phyloP scores from a whole-genome alignment of 1,140 invertebrate genomes.

The Danaus plexippus region DNA sequence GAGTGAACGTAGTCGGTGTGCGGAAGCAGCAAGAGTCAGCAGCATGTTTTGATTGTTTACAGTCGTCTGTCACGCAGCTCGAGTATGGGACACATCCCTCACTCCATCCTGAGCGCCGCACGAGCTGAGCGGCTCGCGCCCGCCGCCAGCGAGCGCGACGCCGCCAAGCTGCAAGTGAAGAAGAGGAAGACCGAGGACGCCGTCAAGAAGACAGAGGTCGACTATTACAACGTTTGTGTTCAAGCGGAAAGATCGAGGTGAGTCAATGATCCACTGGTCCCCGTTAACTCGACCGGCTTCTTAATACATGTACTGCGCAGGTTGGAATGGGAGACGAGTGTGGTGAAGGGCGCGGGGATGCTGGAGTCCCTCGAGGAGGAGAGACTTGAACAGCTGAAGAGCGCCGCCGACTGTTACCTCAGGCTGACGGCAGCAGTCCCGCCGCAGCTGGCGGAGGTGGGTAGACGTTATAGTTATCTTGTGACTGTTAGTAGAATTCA shows the following conservation, averaged over 20 bases:
- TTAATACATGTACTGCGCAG: slow-evolving; percentile 51
- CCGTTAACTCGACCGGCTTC: background rate
- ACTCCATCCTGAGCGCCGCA: slow-evolving; percentile 57
- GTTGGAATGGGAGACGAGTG: slow-evolving; percentile 92
- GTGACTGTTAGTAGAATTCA: too few species aligned
- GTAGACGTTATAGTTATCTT: background rate
- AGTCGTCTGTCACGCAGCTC: slow-evolving; percentile 63
- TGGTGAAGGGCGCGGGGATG: slow-evolving; percentile 83
- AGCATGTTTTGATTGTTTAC: slow-evolving; percentile 23
- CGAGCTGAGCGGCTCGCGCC: slow-evolving; percentile 44
- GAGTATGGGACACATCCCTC: slow-evolving; percentile 61
- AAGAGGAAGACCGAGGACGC: slow-evolving; percentile 91
- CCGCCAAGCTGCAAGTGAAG: slow-evolving; percentile 86
- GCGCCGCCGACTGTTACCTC: slow-evolving; percentile 75
- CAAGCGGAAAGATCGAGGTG: slow-evolving; percentile 88
- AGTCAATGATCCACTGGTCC: slow-evolving; percentile 5
- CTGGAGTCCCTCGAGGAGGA: slow-evolving; percentile 92
- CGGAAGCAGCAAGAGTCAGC: background rate
- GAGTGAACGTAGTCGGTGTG: slow-evolving; percentile 25
- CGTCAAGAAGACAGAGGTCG: slow-evolving; percentile 91
- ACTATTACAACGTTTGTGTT: slow-evolving; percentile 93
- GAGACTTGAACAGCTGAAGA: slow-evolving; percentile 84
- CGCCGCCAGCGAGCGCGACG: slow-evolving; percentile 67
- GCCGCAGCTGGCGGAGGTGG: slow-evolving; percentile 75
- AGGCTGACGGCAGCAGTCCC: slow-evolving; percentile 82